Percentiles rank a stretch among this genome's conserved stretches.
Evolutionary conservation across 2,797 vertebrate genomes (phyloP).

Genomic region (Propithecus perrieri): DNA sequence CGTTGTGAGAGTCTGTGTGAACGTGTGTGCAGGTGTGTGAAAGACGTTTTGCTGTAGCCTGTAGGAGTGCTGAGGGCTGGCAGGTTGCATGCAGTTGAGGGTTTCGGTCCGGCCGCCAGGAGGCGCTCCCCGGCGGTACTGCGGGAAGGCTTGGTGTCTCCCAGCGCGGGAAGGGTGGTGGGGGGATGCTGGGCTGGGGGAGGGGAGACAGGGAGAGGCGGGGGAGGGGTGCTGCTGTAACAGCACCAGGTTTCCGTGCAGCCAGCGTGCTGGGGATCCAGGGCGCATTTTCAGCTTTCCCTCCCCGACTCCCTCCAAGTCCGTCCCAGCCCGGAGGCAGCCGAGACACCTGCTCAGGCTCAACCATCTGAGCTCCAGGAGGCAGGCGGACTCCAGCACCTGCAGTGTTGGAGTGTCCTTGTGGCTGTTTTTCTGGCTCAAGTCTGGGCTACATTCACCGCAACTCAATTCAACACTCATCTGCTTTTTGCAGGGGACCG

Average conservation of each 20-base stretch:
- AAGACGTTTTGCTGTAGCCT: not conserved
- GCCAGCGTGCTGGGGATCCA: not conserved
- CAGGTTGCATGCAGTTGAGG: not conserved
- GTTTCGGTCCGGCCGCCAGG: slow-evolving; percentile 67
- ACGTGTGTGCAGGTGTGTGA: not conserved
- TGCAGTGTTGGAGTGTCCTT: slow-evolving; percentile 59
- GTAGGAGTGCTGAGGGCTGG: not conserved
- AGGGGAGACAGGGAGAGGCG: not conserved
- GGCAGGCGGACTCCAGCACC: not conserved
- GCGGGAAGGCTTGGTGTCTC: slow-evolving; percentile 21
- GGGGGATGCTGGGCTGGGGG: not conserved
- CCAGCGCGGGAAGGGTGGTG: slow-evolving; percentile 49
- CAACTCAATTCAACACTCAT: slow-evolving; percentile 50
- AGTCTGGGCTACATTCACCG: slow-evolving; percentile 34
- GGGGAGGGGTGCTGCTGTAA: not conserved
- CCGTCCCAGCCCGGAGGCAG: not conserved
- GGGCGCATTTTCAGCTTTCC: not conserved
- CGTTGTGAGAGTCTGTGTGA: not conserved
- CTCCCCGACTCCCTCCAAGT: not conserved
- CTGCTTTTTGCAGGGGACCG: slow-evolving; percentile 27
- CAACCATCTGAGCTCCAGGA: not conserved
- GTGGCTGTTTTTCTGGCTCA: slow-evolving; percentile 44
- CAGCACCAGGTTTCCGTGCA: not conserved
- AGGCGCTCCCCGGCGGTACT: slow-evolving; percentile 63
- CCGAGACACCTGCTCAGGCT: not conserved